Conservation (phyloP, 2,797 vertebrate species). For the Smutsia gigantea region DNA sequence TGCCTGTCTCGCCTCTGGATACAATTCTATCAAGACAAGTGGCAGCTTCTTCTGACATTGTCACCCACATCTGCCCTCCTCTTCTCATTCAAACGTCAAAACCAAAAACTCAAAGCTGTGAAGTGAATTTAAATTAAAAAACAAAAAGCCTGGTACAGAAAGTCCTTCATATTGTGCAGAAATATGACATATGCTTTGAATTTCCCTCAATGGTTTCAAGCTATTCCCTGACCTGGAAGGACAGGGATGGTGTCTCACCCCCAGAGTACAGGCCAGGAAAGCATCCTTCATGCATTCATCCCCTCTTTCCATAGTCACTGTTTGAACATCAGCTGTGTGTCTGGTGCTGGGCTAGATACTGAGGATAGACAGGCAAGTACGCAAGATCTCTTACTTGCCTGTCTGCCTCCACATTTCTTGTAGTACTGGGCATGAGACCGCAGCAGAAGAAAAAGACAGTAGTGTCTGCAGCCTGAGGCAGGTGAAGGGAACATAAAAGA, state of each 20-base stretch:
- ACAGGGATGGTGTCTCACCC: fast-evolving
- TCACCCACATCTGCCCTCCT: neutral
- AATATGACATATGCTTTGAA: neutral
- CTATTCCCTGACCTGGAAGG: neutral
- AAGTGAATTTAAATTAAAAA: neutral
- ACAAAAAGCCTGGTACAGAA: neutral
- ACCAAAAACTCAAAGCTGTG: neutral
- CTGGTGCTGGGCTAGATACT: neutral
- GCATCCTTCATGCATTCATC: fast-evolving
- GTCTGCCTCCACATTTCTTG: neutral
- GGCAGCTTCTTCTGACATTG: neutral
- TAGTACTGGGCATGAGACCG: neutral
- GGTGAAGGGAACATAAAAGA: neutral
- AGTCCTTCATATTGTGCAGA: neutral
- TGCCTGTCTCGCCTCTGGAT: neutral
- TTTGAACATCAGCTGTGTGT: neutral
- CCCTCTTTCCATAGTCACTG: neutral
- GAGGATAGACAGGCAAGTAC: neutral
- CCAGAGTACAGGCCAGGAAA: neutral
- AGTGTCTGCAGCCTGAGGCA: neutral
- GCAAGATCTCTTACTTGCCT: neutral
- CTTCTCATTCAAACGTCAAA: neutral
- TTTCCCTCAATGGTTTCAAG: neutral
- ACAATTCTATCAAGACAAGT: neutral
- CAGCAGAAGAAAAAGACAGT: neutral